Evolutionary conservation across 2,113 vertebrate genomes (phyloP).

Genomic region (Tonatia bakeri): DNA sequence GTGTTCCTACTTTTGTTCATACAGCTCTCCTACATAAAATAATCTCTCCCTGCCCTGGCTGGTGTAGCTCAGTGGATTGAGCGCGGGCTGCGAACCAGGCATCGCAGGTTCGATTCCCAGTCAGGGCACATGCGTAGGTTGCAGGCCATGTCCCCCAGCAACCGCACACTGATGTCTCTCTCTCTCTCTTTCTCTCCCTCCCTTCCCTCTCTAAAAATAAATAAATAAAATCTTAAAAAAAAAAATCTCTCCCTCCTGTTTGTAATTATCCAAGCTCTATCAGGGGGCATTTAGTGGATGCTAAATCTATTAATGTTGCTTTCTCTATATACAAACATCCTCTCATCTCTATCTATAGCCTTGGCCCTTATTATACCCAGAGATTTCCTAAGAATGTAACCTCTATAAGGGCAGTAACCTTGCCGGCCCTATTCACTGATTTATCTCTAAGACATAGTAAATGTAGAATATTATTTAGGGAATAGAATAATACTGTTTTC

Average conservation of each 20-base stretch:
- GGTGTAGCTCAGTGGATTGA: no score
- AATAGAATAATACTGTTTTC: conserved; percentile 5
- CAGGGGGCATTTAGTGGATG: neutral
- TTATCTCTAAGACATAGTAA: neutral
- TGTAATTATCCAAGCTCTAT: neutral
- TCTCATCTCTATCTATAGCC: neutral
- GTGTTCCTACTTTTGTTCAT: neutral
- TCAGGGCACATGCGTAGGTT: no score
- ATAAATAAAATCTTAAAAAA: no score
- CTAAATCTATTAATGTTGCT: neutral
- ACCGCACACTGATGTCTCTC: no score
- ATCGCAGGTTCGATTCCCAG: no score
- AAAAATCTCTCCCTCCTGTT: neutral
- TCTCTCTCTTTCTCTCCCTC: no score
- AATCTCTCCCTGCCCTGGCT: neutral
- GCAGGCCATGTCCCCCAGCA: no score
- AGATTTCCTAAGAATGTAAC: neutral
- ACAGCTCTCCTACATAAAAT: neutral
- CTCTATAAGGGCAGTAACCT: neutral
- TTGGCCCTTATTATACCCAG: neutral
- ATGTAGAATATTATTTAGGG: neutral
- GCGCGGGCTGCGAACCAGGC: no score
- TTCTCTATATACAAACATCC: neutral
- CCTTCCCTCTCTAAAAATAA: no score
- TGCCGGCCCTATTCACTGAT: neutral